Conservation (phyloP, 2,113 vertebrate genomes). For the Leucoraja erinaceus region DNA sequence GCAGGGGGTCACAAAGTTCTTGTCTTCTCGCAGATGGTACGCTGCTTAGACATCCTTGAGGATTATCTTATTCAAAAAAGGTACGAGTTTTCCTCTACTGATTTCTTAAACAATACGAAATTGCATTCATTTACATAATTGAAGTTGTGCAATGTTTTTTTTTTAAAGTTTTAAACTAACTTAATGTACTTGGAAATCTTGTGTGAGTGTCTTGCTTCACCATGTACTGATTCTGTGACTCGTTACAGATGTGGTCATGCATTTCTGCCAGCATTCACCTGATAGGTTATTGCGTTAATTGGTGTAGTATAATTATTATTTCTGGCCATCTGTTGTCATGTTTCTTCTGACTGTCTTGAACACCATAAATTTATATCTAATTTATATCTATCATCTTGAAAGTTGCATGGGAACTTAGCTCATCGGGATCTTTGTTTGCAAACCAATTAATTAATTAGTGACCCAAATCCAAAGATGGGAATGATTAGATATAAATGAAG, state of each 20-base stretch:
- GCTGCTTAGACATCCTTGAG: slow-evolving; percentile 95
- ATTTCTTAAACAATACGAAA: not conserved
- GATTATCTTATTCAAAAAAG: slow-evolving; percentile 98
- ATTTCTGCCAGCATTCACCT: not conserved
- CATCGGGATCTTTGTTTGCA: too few species aligned
- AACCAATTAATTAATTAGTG: not conserved
- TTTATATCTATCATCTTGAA: not conserved
- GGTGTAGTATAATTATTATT: too few species aligned
- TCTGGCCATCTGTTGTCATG: too few species aligned
- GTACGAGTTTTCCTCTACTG: slow-evolving; percentile 50
- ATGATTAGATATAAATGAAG: not conserved
- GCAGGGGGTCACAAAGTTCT: slow-evolving; percentile 95
- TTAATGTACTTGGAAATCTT: not conserved
- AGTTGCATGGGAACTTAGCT: not conserved
- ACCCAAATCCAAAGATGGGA: not conserved
- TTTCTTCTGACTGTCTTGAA: not conserved
- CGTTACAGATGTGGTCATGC: not conserved
- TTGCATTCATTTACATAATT: not conserved
- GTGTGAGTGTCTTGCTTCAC: not conserved
- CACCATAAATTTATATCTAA: not conserved
- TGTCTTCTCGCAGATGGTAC: slow-evolving; percentile 98
- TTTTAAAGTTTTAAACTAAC: not conserved
- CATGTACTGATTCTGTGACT: not conserved
- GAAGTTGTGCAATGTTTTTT: not conserved
- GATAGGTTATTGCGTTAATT: too few species aligned